Evolutionary conservation across 2,113 vertebrate species (phyloP).

Genomic region (Pelodiscus sinensis): DNA sequence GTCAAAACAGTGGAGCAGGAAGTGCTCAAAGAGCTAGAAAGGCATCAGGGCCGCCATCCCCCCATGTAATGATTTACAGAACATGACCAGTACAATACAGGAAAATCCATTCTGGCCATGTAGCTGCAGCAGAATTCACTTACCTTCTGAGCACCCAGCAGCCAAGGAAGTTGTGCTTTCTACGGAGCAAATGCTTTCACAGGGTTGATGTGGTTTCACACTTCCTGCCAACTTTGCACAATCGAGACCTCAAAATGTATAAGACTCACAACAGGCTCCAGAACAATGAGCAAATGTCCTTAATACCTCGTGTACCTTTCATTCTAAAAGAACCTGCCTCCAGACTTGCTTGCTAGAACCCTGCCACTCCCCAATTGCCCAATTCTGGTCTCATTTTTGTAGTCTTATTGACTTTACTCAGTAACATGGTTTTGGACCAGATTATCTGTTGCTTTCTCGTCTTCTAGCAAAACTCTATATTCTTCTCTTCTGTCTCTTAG

Average conservation of each 20-base stretch:
- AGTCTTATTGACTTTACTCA: not conserved
- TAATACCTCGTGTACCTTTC: not conserved
- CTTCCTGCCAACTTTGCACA: not conserved
- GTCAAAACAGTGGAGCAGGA: not conserved
- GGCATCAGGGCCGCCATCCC: accelerated
- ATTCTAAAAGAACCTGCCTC: accelerated
- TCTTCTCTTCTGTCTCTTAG: not conserved
- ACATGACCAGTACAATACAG: accelerated
- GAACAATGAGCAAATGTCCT: not conserved
- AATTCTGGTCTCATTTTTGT: not conserved
- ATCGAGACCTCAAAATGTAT: not conserved
- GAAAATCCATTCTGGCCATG: not conserved
- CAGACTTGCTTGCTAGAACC: not conserved
- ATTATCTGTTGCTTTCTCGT: not conserved
- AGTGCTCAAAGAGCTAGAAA: not conserved
- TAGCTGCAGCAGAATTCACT: accelerated
- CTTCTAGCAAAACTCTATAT: not conserved
- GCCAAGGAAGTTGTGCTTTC: not conserved
- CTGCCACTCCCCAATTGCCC: not conserved
- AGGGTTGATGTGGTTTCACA: not conserved
- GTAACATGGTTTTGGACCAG: not conserved
- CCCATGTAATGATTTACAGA: not conserved
- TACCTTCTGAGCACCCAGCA: not conserved
- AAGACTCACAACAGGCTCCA: accelerated
- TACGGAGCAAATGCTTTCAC: not conserved